Percentiles rank a stretch among this genome's conserved stretches.
These are phyloP conservation scores for Lordiphosa mommai DNA, from an alignment of 1,140 invertebrate genomes.

Conservation along the genomic window DNA sequence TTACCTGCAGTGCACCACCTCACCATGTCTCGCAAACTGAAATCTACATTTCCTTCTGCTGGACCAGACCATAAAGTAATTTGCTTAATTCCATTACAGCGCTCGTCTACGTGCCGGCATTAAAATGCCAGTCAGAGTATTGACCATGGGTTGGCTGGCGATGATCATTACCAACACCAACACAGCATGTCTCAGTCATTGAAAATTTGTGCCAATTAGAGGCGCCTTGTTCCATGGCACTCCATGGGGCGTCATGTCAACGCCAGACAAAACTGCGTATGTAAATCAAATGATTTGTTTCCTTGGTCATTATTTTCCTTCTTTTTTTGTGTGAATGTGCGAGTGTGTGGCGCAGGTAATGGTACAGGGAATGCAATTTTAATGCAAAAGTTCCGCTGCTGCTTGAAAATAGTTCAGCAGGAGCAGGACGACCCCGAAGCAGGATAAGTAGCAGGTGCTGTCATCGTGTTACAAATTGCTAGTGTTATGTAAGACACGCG, in stretches of 20 bases:
- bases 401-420: slow-evolving; percentile 14
- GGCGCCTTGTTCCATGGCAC: slow-evolving; percentile 47
- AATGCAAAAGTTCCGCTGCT: slow-evolving; percentile 62
- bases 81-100: slow-evolving; percentile 73
- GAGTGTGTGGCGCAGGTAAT: slow-evolving; percentile 6
- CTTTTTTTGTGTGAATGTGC: slow-evolving; percentile 1
- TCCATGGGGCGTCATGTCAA: slow-evolving; percentile 42
- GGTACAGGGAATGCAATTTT: slow-evolving; percentile 61
- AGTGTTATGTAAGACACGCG: slow-evolving; percentile 11
- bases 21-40: not conserved
- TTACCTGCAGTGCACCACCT: slow-evolving; percentile 4
- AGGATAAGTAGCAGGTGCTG: slow-evolving; percentile 9
- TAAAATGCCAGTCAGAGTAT: slow-evolving; percentile 31
- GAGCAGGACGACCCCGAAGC: too few relatives aligned
- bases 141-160: slow-evolving; percentile 18
- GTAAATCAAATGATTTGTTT: slow-evolving; percentile 67
- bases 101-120: slow-evolving; percentile 54
- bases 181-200: slow-evolving; percentile 29
- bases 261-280: slow-evolving; percentile 25
- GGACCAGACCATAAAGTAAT: slow-evolving; percentile 62
- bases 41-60: slow-evolving; percentile 67
- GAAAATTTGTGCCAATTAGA: slow-evolving; percentile 70
- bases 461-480: slow-evolving; percentile 15
- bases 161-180: not conserved
- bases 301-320: slow-evolving; percentile 8